Conservation (phyloP, 1,140 invertebrate genomes). For the Trachymyrmex septentrionalis region DNA sequence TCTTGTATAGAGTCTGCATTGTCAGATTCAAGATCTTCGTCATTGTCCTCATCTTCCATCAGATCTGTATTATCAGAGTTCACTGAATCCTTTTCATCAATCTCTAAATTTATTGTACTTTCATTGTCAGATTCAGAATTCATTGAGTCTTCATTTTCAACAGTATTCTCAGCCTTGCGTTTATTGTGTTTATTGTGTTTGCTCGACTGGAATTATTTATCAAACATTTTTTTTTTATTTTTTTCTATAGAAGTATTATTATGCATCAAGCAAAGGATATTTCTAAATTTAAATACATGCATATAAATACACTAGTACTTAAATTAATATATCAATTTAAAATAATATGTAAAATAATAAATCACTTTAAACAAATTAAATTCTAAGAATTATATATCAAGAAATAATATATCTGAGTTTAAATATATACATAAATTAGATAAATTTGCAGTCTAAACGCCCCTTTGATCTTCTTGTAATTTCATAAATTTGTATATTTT, state of each 20-base stretch:
- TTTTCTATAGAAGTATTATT: background rate
- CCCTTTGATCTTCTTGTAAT: no score
- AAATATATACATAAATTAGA: background rate
- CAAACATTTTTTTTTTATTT: conserved; percentile 1
- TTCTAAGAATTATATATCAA: background rate
- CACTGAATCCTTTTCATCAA: background rate
- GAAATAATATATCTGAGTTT: background rate
- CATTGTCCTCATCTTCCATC: background rate
- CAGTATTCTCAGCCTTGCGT: background rate
- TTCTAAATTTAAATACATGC: background rate
- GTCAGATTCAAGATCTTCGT: background rate
- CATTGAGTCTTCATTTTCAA: conserved; percentile 8
- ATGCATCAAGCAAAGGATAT: background rate
- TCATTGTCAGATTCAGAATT: conserved; percentile 4
- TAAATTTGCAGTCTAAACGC: no score
- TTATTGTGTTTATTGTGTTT: background rate
- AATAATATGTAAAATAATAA: background rate
- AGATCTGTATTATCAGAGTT: conserved; percentile 1
- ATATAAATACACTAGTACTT: background rate
- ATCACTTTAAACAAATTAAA: background rate
- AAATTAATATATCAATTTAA: background rate
- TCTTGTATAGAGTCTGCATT: background rate
- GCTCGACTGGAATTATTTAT: conserved; percentile 2
- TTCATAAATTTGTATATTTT: no score
- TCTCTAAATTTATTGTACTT: background rate